These are phyloP conservation scores for Ibidorhyncha struthersii DNA, from an alignment of 2,113 vertebrate species.

Conservation along the genomic window DNA sequence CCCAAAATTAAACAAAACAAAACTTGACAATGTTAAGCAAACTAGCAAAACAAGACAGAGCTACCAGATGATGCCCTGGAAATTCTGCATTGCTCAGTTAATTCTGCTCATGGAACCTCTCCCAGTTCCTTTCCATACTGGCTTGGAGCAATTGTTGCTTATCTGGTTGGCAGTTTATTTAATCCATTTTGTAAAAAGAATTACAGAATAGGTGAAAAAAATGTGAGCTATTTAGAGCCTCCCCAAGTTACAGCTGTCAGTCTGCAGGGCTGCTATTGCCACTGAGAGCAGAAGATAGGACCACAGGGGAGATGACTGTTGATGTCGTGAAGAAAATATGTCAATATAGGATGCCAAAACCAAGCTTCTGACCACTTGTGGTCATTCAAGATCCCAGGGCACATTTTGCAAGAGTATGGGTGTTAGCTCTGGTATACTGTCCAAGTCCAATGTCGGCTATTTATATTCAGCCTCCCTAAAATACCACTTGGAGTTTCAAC, in stretches of 20 bases:
- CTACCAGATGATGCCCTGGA: neutral
- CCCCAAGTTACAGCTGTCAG: neutral
- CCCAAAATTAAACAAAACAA: neutral
- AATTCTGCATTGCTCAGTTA: neutral
- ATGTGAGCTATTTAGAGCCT: neutral
- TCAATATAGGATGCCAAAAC: neutral
- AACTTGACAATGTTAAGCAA: neutral
- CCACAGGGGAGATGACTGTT: neutral
- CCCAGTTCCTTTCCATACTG: neutral
- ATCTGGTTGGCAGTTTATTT: constrained; percentile 4
- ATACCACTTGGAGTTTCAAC: neutral
- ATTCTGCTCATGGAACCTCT: neutral
- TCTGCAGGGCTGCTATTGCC: neutral
- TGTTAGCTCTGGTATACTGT: neutral
- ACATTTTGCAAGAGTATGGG: constrained; percentile 10
- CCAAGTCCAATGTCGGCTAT: constrained; percentile 17
- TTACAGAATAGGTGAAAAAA: neutral
- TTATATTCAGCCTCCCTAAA: constrained; percentile 33
- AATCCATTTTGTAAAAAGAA: neutral
- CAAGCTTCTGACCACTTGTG: constrained; percentile 14
- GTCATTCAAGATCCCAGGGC: neutral
- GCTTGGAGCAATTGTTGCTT: neutral
- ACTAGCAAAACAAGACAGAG: neutral
- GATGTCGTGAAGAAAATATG: constrained; percentile 10
- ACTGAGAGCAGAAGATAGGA: neutral